Base-by-base conservation (phyloP, 2,888 invertebrate genomes). In the Chymomyza procnemis region DNA sequence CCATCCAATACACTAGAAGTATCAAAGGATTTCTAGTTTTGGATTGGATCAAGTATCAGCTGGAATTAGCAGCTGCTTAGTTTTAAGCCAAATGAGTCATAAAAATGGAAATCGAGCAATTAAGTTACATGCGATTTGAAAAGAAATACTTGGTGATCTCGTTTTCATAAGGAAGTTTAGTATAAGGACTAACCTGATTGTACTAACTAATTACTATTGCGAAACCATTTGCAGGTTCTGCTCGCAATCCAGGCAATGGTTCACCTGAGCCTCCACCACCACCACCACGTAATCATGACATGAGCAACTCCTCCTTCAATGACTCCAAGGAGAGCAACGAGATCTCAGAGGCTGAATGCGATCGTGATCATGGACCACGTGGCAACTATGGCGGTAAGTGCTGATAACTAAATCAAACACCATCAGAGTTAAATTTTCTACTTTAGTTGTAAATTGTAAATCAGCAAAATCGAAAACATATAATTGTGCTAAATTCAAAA, bases 261-360 rank as follows among this genome's bases (percentile, higher is more conserved):
- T 89, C 95, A 92, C 91, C 93, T 85, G 93, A 93, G 91, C 93
- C 94, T 58, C 93, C 94, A 79, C 94, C 94, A 92, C 97, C 95
- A 78, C 97, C 94, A 85, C 96, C 94, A 89, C 95, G 94, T 89
- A 96, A 96, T 91, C 96, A 96, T 88, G 96, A 96, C 91, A 93
- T 93, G 82, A 95, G 94, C 85, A 95, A 95, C 87, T 95, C 95
- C 82, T 95, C 95, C 66, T 97, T 97, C 92, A 97, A 97, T 92
- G 97, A 97, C 91, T 96, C 96, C 90, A 97, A 97, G 93, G 97
- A 97, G 91, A 97, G 97, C 92, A 97, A 97, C 92, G 97, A 97
- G 92, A 96, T 97, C 92, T 97, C 96, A 89, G 97, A 97, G 92
- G 97, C 97, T 84, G 97, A 97, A 91, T 97, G 97, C 91, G 97